Conservation (phyloP, 2,113 vertebrate species). For the Dicentrarchus labrax region DNA sequence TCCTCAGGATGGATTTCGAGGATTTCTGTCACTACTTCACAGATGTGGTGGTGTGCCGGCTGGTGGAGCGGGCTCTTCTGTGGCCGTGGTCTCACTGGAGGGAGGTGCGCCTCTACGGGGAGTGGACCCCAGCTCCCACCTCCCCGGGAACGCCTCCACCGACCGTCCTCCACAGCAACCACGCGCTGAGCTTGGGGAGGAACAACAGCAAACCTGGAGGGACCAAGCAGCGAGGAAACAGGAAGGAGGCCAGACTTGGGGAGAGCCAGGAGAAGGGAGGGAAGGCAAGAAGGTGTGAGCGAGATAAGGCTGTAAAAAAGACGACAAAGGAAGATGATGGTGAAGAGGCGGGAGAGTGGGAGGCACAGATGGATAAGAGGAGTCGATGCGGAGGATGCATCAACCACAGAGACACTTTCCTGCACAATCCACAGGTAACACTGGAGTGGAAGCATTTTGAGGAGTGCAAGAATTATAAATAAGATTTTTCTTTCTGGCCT, state of each 20-base stretch:
- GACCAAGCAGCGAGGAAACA: slow-evolving; percentile 55
- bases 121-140: slow-evolving; percentile 75
- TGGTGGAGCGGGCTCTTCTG: slow-evolving; percentile 79
- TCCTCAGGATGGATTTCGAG: slow-evolving; percentile 87
- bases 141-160: background rate
- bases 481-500: background rate
- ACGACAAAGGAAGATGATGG: slow-evolving; percentile 15
- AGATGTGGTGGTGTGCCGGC: slow-evolving; percentile 85
- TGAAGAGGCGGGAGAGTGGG: slow-evolving; percentile 47
- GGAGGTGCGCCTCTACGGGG: slow-evolving; percentile 78
- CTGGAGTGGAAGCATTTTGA: background rate
- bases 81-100: slow-evolving; percentile 83
- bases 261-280: slow-evolving; percentile 59
- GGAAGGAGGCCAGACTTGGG: slow-evolving; percentile 73
- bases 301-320: slow-evolving; percentile 23
- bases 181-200: background rate
- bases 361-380: slow-evolving; percentile 75
- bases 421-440: slow-evolving; percentile 88
- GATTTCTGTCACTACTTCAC: slow-evolving; percentile 88
- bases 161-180: slow-evolving; percentile 1
- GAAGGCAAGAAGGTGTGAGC: background rate
- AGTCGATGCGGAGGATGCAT: slow-evolving; percentile 88
- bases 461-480: background rate
- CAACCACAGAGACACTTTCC: slow-evolving; percentile 86
- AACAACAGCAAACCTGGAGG: slow-evolving; percentile 22